Evolutionary conservation across 2,113 vertebrate genomes (phyloP).

Genomic region (Sialia sialis): DNA sequence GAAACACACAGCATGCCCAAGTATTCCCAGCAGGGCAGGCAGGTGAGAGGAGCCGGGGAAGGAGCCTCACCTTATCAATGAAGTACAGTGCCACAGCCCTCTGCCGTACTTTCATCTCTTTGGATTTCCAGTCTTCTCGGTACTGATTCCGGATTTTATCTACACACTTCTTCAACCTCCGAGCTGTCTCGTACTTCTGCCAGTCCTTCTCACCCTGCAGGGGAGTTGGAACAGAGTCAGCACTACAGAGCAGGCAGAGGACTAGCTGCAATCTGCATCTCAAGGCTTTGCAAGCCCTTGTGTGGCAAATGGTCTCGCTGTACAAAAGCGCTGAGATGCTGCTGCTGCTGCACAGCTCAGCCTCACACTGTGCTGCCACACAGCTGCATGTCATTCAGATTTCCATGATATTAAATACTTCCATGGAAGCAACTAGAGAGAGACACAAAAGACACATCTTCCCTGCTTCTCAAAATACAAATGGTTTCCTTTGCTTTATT

Average conservation of each 20-base stretch:
- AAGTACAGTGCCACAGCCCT: slow-evolving; percentile 94
- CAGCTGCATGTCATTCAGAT: slow-evolving; percentile 48
- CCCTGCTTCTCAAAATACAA: slow-evolving; percentile 25
- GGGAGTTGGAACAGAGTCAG: background rate
- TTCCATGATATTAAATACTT: background rate
- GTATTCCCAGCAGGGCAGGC: background rate
- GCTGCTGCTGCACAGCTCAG: background rate
- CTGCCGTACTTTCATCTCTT: slow-evolving; percentile 96
- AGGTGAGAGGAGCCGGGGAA: background rate
- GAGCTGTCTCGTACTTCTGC: slow-evolving; percentile 96
- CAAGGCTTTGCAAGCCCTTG: background rate
- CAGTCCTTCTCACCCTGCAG: slow-evolving; percentile 94
- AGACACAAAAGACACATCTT: slow-evolving; percentile 11
- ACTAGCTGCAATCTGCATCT: background rate
- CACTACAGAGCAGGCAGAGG: background rate
- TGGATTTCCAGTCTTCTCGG: slow-evolving; percentile 96
- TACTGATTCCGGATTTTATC: slow-evolving; percentile 90
- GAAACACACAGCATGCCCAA: background rate
- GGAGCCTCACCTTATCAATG: slow-evolving; percentile 87
- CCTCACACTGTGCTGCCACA: background rate
- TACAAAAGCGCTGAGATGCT: background rate
- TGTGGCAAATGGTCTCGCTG: background rate
- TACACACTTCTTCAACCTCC: slow-evolving; percentile 91
- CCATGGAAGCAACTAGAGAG: slow-evolving; percentile 10
- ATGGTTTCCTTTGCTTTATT: slow-evolving; percentile 39